Evolutionary conservation across 2,888 invertebrate species (phyloP).

Genomic region (Chamaedrilus cognettii): DNA sequence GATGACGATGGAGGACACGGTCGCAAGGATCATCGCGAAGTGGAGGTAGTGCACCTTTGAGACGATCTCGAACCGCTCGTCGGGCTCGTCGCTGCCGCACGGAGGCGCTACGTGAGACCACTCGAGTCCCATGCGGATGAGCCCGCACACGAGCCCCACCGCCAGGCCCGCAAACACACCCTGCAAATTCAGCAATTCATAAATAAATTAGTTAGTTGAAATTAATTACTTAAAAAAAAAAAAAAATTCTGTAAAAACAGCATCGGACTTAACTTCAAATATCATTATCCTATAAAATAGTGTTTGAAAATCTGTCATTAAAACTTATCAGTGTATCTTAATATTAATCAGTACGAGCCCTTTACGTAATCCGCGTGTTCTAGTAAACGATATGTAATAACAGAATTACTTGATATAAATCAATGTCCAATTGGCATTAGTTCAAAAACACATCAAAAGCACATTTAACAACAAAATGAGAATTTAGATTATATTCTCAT

Average conservation of each 20-base stretch:
- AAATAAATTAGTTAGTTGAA: too few species aligned
- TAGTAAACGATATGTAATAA: too few species aligned
- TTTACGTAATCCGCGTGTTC: neutral
- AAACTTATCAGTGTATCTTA: too few species aligned
- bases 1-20: constrained; percentile 11
- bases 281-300: too few species aligned
- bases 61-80: constrained; percentile 18
- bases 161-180: constrained; percentile 32
- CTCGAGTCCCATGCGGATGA: constrained; percentile 31
- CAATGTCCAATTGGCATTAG: too few species aligned
- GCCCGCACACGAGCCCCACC: constrained; percentile 28
- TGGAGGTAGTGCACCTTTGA: constrained; percentile 35
- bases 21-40: constrained; percentile 32
- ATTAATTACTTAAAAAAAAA: neutral
- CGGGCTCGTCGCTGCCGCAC: constrained; percentile 30
- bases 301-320: too few species aligned
- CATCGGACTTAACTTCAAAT: too few species aligned
- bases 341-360: neutral
- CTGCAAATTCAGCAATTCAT: constrained; percentile 14
- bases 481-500: too few species aligned
- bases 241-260: too few species aligned
- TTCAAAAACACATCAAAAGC: too few species aligned
- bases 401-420: too few species aligned
- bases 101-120: constrained; percentile 21
- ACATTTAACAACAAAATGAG: too few species aligned